A percentile compares a stretch with the other conserved stretches of the same genome.
Conservation (phyloP, 2,888 invertebrate species). For the Oxycera nigricornis region DNA sequence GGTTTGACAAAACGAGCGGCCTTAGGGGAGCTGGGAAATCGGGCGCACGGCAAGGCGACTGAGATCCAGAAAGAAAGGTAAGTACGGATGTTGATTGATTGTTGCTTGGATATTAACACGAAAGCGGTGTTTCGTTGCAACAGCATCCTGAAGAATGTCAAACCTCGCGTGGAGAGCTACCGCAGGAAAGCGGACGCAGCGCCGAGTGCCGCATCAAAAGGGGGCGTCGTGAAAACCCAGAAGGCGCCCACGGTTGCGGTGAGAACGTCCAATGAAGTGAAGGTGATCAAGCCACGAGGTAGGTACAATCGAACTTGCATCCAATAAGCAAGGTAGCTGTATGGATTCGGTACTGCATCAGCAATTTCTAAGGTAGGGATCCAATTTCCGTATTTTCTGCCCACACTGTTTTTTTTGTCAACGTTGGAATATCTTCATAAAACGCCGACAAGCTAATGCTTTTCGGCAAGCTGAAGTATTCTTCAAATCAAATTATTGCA, state of each 20-base stretch:
- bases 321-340: slow-evolving; percentile 56
- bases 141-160: slow-evolving; percentile 57
- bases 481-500: too few species aligned
- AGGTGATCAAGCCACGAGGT: slow-evolving; percentile 1
- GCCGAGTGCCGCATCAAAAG: slow-evolving; percentile 7
- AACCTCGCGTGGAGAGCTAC: slow-evolving; percentile 59
- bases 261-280: not conserved
- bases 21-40: slow-evolving; percentile 65
- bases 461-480: too few species aligned
- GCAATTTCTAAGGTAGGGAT: too few species aligned
- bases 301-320: slow-evolving; percentile 47
- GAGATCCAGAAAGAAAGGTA: slow-evolving; percentile 56
- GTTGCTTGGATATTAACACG: not conserved
- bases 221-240: slow-evolving; percentile 39
- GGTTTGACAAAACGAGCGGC: slow-evolving; percentile 59
- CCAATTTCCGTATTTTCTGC: too few species aligned
- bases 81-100: not conserved
- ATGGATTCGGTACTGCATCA: too few species aligned
- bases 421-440: too few species aligned
- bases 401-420: too few species aligned
- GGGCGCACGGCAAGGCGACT: slow-evolving; percentile 57
- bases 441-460: too few species aligned
- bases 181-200: slow-evolving; percentile 54
- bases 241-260: slow-evolving; percentile 24
- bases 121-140: slow-evolving; percentile 45